Conservation (phyloP, 2,113 vertebrate genomes). For the Progne subis region DNA sequence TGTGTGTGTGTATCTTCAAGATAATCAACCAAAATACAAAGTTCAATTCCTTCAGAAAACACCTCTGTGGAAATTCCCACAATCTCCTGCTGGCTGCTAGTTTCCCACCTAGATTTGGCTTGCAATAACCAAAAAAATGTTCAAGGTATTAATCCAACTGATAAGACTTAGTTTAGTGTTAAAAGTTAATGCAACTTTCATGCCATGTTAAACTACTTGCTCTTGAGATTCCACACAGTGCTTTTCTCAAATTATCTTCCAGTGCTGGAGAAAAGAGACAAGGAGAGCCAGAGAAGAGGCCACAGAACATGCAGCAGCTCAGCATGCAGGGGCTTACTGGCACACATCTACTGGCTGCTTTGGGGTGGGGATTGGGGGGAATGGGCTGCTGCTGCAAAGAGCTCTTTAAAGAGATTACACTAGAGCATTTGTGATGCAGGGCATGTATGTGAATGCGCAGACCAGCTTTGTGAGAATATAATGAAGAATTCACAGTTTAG, state of each 20-base stretch:
- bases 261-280: not conserved
- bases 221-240: not conserved
- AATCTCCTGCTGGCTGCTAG: not conserved
- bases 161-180: not conserved
- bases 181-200: not conserved
- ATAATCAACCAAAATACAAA: not conserved
- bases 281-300: not conserved
- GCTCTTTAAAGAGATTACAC: not conserved
- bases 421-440: accelerated
- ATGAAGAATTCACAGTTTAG: not conserved
- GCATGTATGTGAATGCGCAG: accelerated
- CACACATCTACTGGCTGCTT: not conserved
- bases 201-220: not conserved
- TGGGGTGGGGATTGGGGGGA: not conserved
- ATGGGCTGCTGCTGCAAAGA: not conserved
- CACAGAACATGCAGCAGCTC: not conserved
- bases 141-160: not conserved
- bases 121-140: not conserved
- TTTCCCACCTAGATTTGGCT: not conserved
- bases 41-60: not conserved
- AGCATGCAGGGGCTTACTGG: accelerated
- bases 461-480: accelerated
- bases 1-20: not conserved
- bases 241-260: not conserved
- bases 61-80: not conserved